These are phyloP conservation scores for Coecobrya sp. DNA, from an alignment of 2,888 invertebrate genomes.

Conservation along the genomic window DNA sequence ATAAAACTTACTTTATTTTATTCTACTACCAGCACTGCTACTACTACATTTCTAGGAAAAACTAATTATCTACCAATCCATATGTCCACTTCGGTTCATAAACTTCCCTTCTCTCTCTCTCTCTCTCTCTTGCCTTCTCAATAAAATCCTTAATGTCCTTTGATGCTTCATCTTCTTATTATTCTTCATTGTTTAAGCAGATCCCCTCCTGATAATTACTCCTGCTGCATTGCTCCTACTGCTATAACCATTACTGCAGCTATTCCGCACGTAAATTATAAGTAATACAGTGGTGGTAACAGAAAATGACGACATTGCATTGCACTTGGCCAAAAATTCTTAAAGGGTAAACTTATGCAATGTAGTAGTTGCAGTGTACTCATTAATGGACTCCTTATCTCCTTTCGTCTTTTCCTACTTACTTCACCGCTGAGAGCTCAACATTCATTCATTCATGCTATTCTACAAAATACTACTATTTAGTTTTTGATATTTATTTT, in stretches of 20 bases:
- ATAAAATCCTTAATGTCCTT: slow-evolving; percentile 77
- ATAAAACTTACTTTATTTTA: slow-evolving; percentile 30
- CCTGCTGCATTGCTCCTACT: slow-evolving; percentile 39
- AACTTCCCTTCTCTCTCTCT: slow-evolving; percentile 73
- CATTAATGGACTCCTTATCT: slow-evolving; percentile 74
- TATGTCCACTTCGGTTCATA: slow-evolving; percentile 80
- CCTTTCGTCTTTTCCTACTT: slow-evolving; percentile 39
- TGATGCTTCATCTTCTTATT: slow-evolving; percentile 62
- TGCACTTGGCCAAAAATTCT: slow-evolving; percentile 41
- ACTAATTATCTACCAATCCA: slow-evolving; percentile 80
- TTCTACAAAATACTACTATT: slow-evolving; percentile 23
- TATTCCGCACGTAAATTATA: slow-evolving; percentile 63
- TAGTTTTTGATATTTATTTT: slow-evolving; percentile 57
- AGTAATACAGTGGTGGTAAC: not conserved
- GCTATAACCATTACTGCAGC: slow-evolving; percentile 49
- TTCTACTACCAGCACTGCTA: not conserved
- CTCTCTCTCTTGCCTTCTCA: slow-evolving; percentile 59
- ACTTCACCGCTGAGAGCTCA: not conserved
- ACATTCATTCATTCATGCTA: slow-evolving; percentile 44
- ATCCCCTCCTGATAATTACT: slow-evolving; percentile 65
- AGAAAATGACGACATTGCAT: slow-evolving; percentile 60
- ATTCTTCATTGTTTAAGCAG: slow-evolving; percentile 66
- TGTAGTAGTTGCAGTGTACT: slow-evolving; percentile 15
- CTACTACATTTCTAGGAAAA: slow-evolving; percentile 49
- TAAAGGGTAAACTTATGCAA: slow-evolving; percentile 65